Conservation (phyloP, 2,797 vertebrate genomes). For the Sebastes diaconus region DNA sequence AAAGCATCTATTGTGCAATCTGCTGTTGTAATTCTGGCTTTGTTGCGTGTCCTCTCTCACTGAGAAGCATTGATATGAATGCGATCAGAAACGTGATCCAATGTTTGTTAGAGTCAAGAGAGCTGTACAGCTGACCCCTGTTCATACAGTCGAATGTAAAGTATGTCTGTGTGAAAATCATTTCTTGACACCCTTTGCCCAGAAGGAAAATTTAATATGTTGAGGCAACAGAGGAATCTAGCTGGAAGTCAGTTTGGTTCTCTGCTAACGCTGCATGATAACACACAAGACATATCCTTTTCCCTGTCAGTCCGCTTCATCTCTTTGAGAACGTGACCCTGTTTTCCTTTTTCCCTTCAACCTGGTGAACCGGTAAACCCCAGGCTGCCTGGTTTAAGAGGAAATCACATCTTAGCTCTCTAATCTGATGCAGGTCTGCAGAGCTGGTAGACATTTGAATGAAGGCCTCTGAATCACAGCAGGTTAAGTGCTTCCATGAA, state of each 20-base stretch:
- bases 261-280: conserved; percentile 16
- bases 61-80: conserved; percentile 6
- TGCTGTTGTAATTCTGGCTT: conserved; percentile 4
- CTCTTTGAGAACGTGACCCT: conserved; percentile 56
- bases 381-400: conserved; percentile 61
- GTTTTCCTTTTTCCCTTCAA: conserved; percentile 50
- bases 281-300: conserved; percentile 28
- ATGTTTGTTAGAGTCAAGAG: conserved; percentile 2
- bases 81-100: conserved; percentile 1
- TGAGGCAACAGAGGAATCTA: not conserved
- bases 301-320: conserved; percentile 14
- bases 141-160: conserved; percentile 3
- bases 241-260: conserved; percentile 15
- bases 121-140: conserved; percentile 6
- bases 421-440: conserved; percentile 74
- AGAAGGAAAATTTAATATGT: conserved; percentile 41
- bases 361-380: conserved; percentile 69
- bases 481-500: conserved; percentile 83
- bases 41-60: conserved; percentile 9
- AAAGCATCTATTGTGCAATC: conserved; percentile 5
- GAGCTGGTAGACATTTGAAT: conserved; percentile 75
- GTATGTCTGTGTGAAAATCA: conserved; percentile 18
- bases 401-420: conserved; percentile 78
- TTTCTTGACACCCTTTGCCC: conserved; percentile 45
- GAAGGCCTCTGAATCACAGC: conserved; percentile 67